Base-by-base conservation (phyloP, 2,797 vertebrate species). In the Harpagifer antarcticus region DNA sequence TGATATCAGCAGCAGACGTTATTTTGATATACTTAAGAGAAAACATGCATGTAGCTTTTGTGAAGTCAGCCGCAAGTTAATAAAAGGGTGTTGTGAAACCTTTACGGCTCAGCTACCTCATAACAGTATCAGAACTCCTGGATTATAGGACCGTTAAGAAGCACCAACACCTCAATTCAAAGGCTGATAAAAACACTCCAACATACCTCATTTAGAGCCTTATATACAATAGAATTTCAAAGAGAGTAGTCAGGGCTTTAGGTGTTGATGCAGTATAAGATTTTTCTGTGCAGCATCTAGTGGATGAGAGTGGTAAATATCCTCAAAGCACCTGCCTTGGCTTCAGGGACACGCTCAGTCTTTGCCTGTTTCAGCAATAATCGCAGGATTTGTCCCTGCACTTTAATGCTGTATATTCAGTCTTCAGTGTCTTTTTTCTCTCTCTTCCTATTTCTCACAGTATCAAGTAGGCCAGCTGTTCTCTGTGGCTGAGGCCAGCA, bases 381-480 rank as follows among this genome's bases (percentile, higher is more conserved):
- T 72, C 23, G 0, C 20, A 70, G 56, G 11, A n/a, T 64, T 33
- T 68, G 19, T 71, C 19, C 16, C 40, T 50, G 73, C 55, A 3
- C 56, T 64, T 50, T 47, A 17, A 53, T 1, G 14, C 45, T 33
- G 8, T 20, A 13, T 27, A 16, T 63, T 81, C 40, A 58, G 5
- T 10, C 27, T 12, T 60, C 27, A 27, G 12, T 43, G 11, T 78
- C 20, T 53, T 68, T 40, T 19, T 17, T 43, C 3, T 37, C 33
- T 27, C 74, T 49, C 59, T 27, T 60, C 16, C 45, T 23, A 0
- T 78, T 63, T 48, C 33, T 79, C 27, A 0, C 91, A 99, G 98
- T 99, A 99, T 91, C 98, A 99, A 92, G 98, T 99, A 27, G 98
- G 98, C 58, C 98, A 99, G 84, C 96, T 99, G 86, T 99, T 96